phyloP scores from a whole-genome alignment of 2,797 vertebrate species.

The Synanceia verrucosa region DNA sequence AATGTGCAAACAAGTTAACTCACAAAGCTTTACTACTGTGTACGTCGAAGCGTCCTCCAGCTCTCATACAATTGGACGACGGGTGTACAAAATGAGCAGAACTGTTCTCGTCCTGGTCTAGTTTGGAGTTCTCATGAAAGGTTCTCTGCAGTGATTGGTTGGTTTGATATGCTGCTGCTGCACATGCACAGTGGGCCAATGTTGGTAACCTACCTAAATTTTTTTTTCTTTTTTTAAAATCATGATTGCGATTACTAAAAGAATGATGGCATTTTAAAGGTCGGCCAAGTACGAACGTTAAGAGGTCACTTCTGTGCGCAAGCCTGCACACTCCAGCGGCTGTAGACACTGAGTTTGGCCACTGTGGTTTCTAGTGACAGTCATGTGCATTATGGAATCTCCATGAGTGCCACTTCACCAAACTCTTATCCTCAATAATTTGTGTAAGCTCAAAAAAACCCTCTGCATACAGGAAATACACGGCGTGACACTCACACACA shows the following conservation, averaged over 20 bases:
- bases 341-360: constrained; percentile 48
- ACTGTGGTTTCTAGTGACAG: constrained; percentile 57
- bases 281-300: constrained; percentile 38
- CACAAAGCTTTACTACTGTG: constrained; percentile 66
- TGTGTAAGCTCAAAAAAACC: constrained; percentile 40
- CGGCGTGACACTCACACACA: constrained; percentile 23
- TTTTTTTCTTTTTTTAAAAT: constrained; percentile 26
- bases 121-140: constrained; percentile 39
- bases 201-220: constrained; percentile 39
- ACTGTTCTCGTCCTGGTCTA: constrained; percentile 17
- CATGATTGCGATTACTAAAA: constrained; percentile 42
- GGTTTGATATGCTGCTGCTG: constrained; percentile 52
- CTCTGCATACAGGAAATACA: constrained; percentile 40
- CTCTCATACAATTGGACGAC: constrained; percentile 43
- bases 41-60: constrained; percentile 33
- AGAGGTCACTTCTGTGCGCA: constrained; percentile 70
- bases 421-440: constrained; percentile 41
- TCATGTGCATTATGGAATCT: constrained; percentile 58
- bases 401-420: constrained; percentile 51
- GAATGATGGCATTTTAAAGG: constrained; percentile 48
- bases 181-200: constrained; percentile 63
- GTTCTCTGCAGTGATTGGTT: constrained; percentile 51
- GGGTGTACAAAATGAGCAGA: constrained; percentile 37
- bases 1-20: constrained; percentile 82
- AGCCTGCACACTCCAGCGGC: constrained; percentile 51